Base-by-base conservation (phyloP, 2,113 vertebrate species). In the Phylloscopus trochiloides region DNA sequence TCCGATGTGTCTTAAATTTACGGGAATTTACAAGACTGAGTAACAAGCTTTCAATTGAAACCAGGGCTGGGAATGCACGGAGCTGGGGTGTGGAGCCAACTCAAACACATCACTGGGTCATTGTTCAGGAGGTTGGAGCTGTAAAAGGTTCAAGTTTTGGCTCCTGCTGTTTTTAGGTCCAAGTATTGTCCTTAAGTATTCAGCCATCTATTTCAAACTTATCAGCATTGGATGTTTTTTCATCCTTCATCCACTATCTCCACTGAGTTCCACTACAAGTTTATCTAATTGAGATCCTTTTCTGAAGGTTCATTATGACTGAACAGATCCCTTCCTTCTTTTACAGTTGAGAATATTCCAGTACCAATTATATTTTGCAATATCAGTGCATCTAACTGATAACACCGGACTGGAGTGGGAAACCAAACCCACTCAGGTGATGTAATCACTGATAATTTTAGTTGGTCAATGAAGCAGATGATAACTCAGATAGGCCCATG, bases 31-130 rank as follows among this genome's bases (percentile, higher is more conserved):
- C 62, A 74, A 81, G 93, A 13, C 21, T 45, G 58, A 86, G 58
- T 68, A 96, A 95, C 82, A 92, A 75, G 83, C 5, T 82, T 80
- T 92, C 89, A 89, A 58, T 92, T 95, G 96, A 90, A 97, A 96
- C 52, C 88, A 94, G 88, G 68, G 62, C 73, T 94, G 54, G 62
- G 57, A 92, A 29, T 14, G 38, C 63, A 21, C 3, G 0, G 78
- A 82, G 74, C 73, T 63, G 86, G 78, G 1, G 3, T 58, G 55
- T 45, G 55, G 45, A 71, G 88, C 90, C 78, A 88, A 61, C 48
- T 81, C 58, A 70, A 80, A 94, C 1, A 6, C 62, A 55, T 62
- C 20, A 1, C 43, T 90, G 59, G 59, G 58, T 86, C 47, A 16
- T 91, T 85, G 68, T 74, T 84, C 42, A 81, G 51, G 55, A 83